These are phyloP conservation scores for Carpatolechia fugitivella DNA, from an alignment of 2,888 invertebrate species.

Conservation along the genomic window DNA sequence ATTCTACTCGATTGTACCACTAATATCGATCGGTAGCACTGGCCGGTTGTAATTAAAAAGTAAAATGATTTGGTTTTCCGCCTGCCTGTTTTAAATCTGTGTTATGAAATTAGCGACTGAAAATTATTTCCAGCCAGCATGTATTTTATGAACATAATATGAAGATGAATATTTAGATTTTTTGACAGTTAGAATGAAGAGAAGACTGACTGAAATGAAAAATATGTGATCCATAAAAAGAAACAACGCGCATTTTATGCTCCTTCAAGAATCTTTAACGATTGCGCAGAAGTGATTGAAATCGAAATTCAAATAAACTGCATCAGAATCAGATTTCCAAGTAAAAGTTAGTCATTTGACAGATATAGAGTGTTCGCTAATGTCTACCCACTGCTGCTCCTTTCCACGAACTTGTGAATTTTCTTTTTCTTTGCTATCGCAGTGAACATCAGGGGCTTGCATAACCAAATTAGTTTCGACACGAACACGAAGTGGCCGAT, in stretches of 20 bases:
- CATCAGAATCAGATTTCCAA: background rate
- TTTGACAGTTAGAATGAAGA: too few relatives aligned
- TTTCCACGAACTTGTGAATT: constrained; percentile 59
- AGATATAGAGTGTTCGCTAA: constrained; percentile 8
- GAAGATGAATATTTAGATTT: too few relatives aligned
- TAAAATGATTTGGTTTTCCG: background rate
- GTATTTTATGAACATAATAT: too few relatives aligned
- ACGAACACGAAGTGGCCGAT: constrained; percentile 68
- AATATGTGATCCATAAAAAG: too few relatives aligned
- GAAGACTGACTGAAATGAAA: too few relatives aligned
- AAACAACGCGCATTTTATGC: too few relatives aligned
- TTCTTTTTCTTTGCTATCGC: constrained; percentile 62
- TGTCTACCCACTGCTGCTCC: constrained; percentile 13
- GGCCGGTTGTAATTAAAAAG: constrained; percentile 10
- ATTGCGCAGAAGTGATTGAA: too few relatives aligned
- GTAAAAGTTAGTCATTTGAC: constrained; percentile 4
- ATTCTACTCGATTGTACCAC: constrained; percentile 9
- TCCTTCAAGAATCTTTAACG: too few relatives aligned
- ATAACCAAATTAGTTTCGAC: constrained; percentile 76
- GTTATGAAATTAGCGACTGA: too few relatives aligned
- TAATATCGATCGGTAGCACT: constrained; percentile 4
- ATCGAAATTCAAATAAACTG: background rate
- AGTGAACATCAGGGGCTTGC: constrained; percentile 54
- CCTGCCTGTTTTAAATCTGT: background rate
- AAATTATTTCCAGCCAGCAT: too few relatives aligned